Base-by-base conservation (phyloP, 2,888 invertebrate species). In the Bugulina stolonifera region DNA sequence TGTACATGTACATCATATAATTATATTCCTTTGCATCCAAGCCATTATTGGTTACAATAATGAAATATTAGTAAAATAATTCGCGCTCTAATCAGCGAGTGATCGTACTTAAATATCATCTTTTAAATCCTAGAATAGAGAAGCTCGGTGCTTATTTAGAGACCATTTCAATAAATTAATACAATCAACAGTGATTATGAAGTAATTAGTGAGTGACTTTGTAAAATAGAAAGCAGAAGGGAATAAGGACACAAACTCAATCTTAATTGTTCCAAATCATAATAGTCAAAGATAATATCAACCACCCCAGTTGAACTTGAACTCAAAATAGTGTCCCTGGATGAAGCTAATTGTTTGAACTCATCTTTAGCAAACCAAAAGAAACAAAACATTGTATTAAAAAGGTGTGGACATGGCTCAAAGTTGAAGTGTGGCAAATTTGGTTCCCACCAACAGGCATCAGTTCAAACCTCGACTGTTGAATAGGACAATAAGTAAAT, bases 361-460 rank as follows among this genome's bases (percentile, higher is more conserved):
- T 32, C 32, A 32, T 64, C 64, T 64, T 64, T 64, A 32, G 10
- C 34, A 34, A 18, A 5, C 5, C 14, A 25, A 29, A 14, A n/a
- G n/a, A n/a, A n/a, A 64, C 64, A 64, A 27, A 32, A 64, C 25
- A 64, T 64, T 64, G 64, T 29, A 64, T 64, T 29, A 64, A 3
- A 64, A 14, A 34, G 27, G 64, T 64, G 32, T 32, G 64, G 27
- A 34, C 5, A 32, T 14, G 55, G 23, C 22, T 55, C n/a, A 25
- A 43, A 55, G 55, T 23, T 14, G 64, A 64, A 64, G 64, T 64
- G 64, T 64, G 64, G 25, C 32, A 32, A 32, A 14, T 3, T 32
- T 29, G 64, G 64, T 64, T 64, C 64, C 64, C 64, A 64, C 64
- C 64, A n/a, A n/a, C n/a, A n/a, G n/a, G n/a, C n/a, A 64, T 27